phyloP scores from a whole-genome alignment of 2,797 vertebrate species.

The Stomatorhinus walkeri region DNA sequence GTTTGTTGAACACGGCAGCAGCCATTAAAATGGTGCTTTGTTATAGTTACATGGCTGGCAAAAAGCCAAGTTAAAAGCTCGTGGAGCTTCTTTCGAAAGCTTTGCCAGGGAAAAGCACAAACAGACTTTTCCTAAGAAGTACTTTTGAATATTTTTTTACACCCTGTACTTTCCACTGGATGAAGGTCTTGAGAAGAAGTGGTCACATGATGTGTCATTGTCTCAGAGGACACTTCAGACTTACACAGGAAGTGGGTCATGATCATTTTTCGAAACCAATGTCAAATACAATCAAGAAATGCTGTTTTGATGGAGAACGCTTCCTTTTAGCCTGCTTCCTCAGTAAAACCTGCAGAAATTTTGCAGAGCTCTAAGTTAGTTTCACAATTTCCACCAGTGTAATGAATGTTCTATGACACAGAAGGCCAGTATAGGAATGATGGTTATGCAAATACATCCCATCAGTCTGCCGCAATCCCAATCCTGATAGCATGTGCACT shows the following conservation, averaged over 20 bases:
- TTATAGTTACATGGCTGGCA: constrained; percentile 15
- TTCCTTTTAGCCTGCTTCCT: background rate
- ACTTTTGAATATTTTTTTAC: background rate
- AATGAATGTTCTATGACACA: background rate
- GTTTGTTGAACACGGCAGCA: constrained; percentile 36
- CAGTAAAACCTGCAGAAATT: background rate
- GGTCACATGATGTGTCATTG: background rate
- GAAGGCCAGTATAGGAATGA: background rate
- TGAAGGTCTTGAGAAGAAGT: background rate
- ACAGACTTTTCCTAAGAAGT: background rate
- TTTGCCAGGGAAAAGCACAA: background rate
- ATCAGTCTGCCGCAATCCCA: background rate
- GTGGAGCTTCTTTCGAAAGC: background rate
- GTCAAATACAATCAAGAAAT: background rate
- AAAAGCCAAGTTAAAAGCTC: background rate
- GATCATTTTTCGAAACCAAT: background rate
- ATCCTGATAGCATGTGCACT: background rate
- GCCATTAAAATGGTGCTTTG: constrained; percentile 31
- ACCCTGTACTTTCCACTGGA: background rate
- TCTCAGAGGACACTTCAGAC: background rate
- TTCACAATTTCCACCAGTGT: background rate
- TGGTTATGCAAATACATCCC: background rate
- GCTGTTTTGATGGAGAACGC: background rate
- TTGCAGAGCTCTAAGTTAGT: background rate
- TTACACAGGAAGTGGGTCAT: background rate